phyloP scores from a whole-genome alignment of 2,113 vertebrate genomes.

The Miniopterus natalensis region DNA sequence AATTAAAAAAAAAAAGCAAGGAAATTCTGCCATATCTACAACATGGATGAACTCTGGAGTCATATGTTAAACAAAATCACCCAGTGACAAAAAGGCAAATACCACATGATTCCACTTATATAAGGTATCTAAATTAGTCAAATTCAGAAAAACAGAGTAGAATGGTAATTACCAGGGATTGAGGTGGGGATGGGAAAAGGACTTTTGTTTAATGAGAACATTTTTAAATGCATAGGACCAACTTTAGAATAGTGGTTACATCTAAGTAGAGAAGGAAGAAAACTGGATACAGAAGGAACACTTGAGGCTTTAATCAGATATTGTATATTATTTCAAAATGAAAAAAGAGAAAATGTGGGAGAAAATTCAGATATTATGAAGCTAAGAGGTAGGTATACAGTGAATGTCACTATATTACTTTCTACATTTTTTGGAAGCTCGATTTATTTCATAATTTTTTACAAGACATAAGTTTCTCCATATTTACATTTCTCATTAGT shows the following conservation, averaged over 20 bases:
- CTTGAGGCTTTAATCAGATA: neutral
- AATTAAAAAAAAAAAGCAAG: neutral
- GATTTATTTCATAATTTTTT: conserved; percentile 14
- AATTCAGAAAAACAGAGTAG: conserved; percentile 23
- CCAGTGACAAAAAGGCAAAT: conserved; percentile 34
- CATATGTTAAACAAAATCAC: conserved; percentile 13
- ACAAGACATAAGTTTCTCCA: conserved; percentile 33
- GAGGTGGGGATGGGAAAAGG: neutral
- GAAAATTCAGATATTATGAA: conserved; percentile 27
- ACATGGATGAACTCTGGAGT: neutral
- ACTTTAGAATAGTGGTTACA: neutral
- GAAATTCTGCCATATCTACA: conserved; percentile 1
- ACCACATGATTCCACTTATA: neutral
- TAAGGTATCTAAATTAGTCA: neutral
- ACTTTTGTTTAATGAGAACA: neutral
- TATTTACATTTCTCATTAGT: conserved; percentile 35
- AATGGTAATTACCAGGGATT: neutral
- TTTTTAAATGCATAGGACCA: neutral
- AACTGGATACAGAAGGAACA: neutral
- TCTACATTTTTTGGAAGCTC: neutral
- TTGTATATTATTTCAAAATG: conserved; percentile 27
- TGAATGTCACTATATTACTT: neutral
- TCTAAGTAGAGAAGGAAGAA: neutral
- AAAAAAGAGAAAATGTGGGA: neutral
- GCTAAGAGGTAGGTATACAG: neutral